These are phyloP conservation scores for Tachysurus vachellii DNA, from an alignment of 2,113 vertebrate species.

Conservation along the genomic window DNA sequence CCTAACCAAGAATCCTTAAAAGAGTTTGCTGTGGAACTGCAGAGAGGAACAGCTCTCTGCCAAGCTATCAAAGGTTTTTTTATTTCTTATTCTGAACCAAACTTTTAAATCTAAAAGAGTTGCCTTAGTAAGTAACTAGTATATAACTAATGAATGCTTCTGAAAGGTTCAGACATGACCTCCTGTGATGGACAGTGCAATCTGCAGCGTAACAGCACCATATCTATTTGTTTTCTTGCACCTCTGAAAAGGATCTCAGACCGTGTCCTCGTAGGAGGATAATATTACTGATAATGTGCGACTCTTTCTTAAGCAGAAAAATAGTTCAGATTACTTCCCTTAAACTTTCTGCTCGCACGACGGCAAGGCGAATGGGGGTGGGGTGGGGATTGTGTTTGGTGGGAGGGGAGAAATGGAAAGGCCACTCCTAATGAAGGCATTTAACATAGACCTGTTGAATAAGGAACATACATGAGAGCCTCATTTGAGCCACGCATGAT, in stretches of 20 bases:
- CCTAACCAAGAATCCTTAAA: slow-evolving; percentile 13
- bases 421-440: slow-evolving; percentile 55
- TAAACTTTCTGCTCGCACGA: slow-evolving; percentile 35
- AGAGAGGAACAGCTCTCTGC: background rate
- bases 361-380: background rate
- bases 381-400: background rate
- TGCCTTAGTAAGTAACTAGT: background rate
- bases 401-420: slow-evolving; percentile 33
- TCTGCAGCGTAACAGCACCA: background rate
- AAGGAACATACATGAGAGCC: slow-evolving; percentile 55
- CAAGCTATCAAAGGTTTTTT: background rate
- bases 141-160: background rate
- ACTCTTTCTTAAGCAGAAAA: slow-evolving; percentile 16
- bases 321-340: slow-evolving; percentile 46
- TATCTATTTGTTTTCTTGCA: slow-evolving; percentile 2
- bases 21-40: background rate
- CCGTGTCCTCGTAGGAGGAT: background rate
- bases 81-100: background rate
- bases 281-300: slow-evolving; percentile 25
- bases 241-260: background rate
- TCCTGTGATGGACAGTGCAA: background rate
- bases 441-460: slow-evolving; percentile 61
- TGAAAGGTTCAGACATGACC: background rate
- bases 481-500: slow-evolving; percentile 43
- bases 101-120: background rate